phyloP scores from a whole-genome alignment of 2,888 invertebrate species.

The Nemoura dubitans region DNA sequence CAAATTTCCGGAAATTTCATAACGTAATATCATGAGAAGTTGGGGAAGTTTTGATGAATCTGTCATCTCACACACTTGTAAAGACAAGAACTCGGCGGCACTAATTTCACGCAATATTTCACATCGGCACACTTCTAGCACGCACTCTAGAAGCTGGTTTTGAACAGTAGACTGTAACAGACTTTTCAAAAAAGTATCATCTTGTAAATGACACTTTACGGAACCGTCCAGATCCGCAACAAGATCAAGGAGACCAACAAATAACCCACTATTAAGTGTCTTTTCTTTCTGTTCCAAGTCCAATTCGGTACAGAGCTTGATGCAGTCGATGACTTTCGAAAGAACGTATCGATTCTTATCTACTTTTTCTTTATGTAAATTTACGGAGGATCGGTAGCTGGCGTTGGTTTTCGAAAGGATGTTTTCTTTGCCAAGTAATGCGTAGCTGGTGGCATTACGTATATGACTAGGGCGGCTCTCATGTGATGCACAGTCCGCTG shows the following conservation, averaged over 20 bases:
- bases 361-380: conserved; percentile 52
- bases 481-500: conserved; percentile 44
- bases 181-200: conserved; percentile 54
- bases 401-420: conserved; percentile 51
- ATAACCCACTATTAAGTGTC: conserved; percentile 54
- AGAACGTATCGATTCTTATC: not conserved
- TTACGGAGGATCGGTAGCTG: conserved; percentile 49
- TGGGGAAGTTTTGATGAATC: conserved; percentile 53
- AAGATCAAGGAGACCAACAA: conserved; percentile 55
- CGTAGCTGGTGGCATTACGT: conserved; percentile 44
- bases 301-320: conserved; percentile 56
- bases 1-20: conserved; percentile 52
- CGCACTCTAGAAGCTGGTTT: conserved; percentile 54
- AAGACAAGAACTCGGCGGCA: conserved; percentile 51
- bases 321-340: conserved; percentile 55
- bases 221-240: conserved; percentile 52
- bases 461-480: conserved; percentile 43
- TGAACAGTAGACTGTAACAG: conserved; percentile 52
- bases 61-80: conserved; percentile 56
- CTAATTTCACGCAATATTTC: conserved; percentile 54
- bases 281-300: conserved; percentile 54
- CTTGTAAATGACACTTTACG: conserved; percentile 53
- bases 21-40: conserved; percentile 54
- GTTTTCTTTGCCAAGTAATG: conserved; percentile 50
- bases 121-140: conserved; percentile 54